phyloP scores from a whole-genome alignment of 2,888 invertebrate species.

The Plebejus argus region DNA sequence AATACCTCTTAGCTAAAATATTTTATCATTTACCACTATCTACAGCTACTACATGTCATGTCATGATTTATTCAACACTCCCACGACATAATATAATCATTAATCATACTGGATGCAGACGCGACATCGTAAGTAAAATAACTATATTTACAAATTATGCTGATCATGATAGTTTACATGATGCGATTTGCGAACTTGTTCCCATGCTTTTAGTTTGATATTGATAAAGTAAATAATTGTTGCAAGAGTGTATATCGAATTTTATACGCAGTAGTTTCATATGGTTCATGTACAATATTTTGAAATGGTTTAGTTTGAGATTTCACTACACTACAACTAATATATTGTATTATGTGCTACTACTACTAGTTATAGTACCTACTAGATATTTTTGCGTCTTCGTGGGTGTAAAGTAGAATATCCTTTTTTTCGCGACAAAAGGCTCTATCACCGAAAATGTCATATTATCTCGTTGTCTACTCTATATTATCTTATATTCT shows the following conservation, averaged over 20 bases:
- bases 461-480: too few relatives aligned
- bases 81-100: background rate
- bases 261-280: background rate
- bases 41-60: constrained; percentile 2
- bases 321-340: too few relatives aligned
- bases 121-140: constrained; percentile 1
- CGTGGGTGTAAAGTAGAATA: too few relatives aligned
- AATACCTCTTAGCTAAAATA: too few relatives aligned
- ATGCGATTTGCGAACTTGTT: background rate
- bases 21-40: background rate
- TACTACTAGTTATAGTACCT: too few relatives aligned
- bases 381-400: too few relatives aligned
- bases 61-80: constrained; percentile 12
- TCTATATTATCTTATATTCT: too few relatives aligned
- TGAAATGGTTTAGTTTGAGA: too few relatives aligned
- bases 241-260: background rate
- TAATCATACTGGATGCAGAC: background rate
- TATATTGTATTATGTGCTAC: too few relatives aligned
- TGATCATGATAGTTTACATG: background rate
- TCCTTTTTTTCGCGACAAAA: too few relatives aligned
- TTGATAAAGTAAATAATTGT: background rate
- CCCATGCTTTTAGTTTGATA: background rate
- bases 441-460: too few relatives aligned
- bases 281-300: too few relatives aligned
- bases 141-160: constrained; percentile 11